Conservation (phyloP, 1,140 invertebrate genomes). For the Psix sp. region DNA sequence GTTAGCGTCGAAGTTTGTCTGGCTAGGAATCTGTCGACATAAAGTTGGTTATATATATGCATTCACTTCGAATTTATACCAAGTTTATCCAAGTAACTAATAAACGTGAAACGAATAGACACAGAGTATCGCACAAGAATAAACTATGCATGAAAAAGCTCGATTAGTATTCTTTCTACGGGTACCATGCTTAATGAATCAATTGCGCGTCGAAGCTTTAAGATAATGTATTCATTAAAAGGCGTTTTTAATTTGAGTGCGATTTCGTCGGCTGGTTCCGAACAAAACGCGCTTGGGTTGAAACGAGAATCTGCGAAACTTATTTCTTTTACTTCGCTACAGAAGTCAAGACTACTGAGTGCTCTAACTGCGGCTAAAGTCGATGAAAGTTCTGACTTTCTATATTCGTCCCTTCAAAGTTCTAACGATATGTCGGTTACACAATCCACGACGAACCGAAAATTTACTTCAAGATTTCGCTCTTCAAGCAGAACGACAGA, state of each 20-base stretch:
- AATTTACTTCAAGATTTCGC: conserved; percentile 66
- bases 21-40: too few relatives aligned
- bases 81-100: conserved; percentile 33
- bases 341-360: conserved; percentile 60
- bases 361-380: conserved; percentile 59
- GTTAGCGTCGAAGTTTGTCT: conserved; percentile 10
- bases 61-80: conserved; percentile 29
- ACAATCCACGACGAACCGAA: conserved; percentile 63
- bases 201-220: conserved; percentile 29
- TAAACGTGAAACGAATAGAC: conserved; percentile 25
- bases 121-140: conserved; percentile 2
- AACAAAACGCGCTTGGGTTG: conserved; percentile 35
- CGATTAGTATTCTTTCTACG: conserved; percentile 37
- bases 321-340: conserved; percentile 58
- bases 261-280: conserved; percentile 16
- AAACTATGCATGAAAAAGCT: conserved; percentile 10
- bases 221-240: conserved; percentile 48
- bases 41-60: conserved; percentile 26
- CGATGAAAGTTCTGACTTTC: conserved; percentile 60
- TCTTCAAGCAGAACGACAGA: conserved; percentile 44
- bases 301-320: conserved; percentile 54
- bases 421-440: conserved; percentile 68
- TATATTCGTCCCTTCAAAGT: conserved; percentile 58
- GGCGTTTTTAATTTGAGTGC: conserved; percentile 45
- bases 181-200: conserved; percentile 29